These are phyloP conservation scores for Petaurus breviceps DNA, from an alignment of 2,113 vertebrate species.

Conservation along the genomic window DNA sequence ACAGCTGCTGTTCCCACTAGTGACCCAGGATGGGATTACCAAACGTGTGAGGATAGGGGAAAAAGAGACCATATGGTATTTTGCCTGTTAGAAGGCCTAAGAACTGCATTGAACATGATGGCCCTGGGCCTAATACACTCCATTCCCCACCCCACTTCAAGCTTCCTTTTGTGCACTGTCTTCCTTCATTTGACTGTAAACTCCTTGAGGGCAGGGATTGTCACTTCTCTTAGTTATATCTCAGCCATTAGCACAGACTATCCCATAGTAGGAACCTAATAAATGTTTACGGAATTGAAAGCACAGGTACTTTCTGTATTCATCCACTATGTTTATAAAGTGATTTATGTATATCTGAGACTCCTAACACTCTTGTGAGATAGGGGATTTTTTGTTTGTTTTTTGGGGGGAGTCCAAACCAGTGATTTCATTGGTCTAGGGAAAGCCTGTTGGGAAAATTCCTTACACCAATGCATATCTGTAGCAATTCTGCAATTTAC, in stretches of 20 bases:
- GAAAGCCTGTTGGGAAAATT: not conserved
- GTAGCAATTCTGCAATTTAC: not conserved
- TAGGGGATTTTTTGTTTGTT: not conserved
- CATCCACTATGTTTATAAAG: not conserved
- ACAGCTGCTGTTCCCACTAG: too few species aligned
- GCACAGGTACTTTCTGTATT: not conserved
- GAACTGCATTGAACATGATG: not conserved
- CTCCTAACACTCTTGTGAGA: not conserved
- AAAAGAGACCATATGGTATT: too few species aligned
- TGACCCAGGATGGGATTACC: too few species aligned
- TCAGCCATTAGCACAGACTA: too few species aligned
- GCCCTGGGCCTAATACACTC: not conserved
- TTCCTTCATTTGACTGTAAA: not conserved
- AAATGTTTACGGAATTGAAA: not conserved
- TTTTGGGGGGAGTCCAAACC: not conserved
- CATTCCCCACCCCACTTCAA: not conserved
- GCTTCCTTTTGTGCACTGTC: not conserved
- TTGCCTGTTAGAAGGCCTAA: too few species aligned
- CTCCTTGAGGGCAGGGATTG: not conserved
- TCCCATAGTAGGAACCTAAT: too few species aligned
- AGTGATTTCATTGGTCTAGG: not conserved
- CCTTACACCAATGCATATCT: not conserved
- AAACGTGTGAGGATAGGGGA: too few species aligned
- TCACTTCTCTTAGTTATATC: too few species aligned
- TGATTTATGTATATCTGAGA: not conserved